phyloP scores from a whole-genome alignment of 2,113 vertebrate species.

The Tretioscincus oriximinensis region DNA sequence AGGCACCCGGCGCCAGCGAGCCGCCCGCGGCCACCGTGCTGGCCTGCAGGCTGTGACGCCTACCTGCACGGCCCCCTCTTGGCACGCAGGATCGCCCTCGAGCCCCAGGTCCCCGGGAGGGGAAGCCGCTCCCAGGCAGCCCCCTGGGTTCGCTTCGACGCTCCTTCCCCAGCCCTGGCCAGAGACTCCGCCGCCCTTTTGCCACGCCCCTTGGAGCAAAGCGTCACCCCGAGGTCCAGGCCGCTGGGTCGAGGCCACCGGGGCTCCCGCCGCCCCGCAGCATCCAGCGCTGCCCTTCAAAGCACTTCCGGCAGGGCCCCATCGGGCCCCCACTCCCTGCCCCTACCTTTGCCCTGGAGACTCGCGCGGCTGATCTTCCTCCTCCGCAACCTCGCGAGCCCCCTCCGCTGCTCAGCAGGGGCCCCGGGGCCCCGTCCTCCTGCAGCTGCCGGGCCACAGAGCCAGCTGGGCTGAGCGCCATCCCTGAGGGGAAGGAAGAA shows the following conservation, averaged over 20 bases:
- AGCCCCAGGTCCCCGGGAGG: no score
- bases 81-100: no score
- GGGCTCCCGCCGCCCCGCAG: no score
- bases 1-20: not conserved
- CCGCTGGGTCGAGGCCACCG: no score
- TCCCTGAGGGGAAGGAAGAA: conserved; percentile 28
- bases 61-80: no score
- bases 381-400: not conserved
- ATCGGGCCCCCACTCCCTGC: not conserved
- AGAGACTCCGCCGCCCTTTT: not conserved
- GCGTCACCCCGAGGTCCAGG: no score
- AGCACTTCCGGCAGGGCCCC: no score
- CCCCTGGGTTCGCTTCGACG: no score
- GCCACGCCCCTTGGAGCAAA: not conserved
- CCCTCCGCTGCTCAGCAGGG: not conserved
- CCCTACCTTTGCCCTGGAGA: conserved; percentile 55
- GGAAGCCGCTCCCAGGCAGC: no score
- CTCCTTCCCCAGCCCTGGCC: no score
- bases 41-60: no score
- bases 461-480: not conserved
- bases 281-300: no score
- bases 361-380: conserved; percentile 37
- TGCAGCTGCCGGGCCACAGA: rapidly evolving
- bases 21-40: not conserved
- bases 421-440: rapidly evolving